A percentile compares a stretch with the other conserved stretches of the same genome.
These are phyloP conservation scores for Papilio polytes DNA, from an alignment of 1,140 invertebrate genomes.

Conservation along the genomic window DNA sequence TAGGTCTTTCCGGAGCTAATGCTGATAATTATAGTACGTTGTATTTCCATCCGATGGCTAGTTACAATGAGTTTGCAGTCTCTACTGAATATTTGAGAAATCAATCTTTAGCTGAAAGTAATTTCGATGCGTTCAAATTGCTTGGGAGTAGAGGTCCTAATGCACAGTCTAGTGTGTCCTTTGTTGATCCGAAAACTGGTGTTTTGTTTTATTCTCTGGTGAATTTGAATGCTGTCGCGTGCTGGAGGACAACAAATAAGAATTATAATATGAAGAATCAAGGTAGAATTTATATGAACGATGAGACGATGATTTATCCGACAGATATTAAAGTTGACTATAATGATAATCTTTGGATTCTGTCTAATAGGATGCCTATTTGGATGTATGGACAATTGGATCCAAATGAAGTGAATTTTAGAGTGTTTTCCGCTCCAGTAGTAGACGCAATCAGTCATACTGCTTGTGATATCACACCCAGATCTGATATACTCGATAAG, in stretches of 20 bases:
- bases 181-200: slow-evolving; percentile 88
- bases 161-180: slow-evolving; percentile 89
- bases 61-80: slow-evolving; percentile 89
- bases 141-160: slow-evolving; percentile 88
- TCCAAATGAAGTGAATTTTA: slow-evolving; percentile 88
- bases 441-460: slow-evolving; percentile 88
- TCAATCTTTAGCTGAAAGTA: slow-evolving; percentile 77
- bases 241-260: slow-evolving; percentile 89
- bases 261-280: slow-evolving; percentile 87
- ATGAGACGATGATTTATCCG: slow-evolving; percentile 89
- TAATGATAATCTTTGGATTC: slow-evolving; percentile 89
- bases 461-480: slow-evolving; percentile 85
- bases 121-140: slow-evolving; percentile 87
- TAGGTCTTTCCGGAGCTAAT: slow-evolving; percentile 86
- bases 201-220: slow-evolving; percentile 91
- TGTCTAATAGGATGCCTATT: slow-evolving; percentile 88
- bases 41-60: slow-evolving; percentile 91
- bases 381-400: slow-evolving; percentile 89
- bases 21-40: slow-evolving; percentile 88
- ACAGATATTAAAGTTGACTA: slow-evolving; percentile 91
- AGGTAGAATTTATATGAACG: slow-evolving; percentile 88
- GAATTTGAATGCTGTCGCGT: slow-evolving; percentile 90
- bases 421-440: slow-evolving; percentile 87
- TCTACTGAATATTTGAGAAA: slow-evolving; percentile 87
- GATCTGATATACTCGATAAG: slow-evolving; percentile 83